Conservation (phyloP, 2,113 vertebrate species). For the Esox niger region DNA sequence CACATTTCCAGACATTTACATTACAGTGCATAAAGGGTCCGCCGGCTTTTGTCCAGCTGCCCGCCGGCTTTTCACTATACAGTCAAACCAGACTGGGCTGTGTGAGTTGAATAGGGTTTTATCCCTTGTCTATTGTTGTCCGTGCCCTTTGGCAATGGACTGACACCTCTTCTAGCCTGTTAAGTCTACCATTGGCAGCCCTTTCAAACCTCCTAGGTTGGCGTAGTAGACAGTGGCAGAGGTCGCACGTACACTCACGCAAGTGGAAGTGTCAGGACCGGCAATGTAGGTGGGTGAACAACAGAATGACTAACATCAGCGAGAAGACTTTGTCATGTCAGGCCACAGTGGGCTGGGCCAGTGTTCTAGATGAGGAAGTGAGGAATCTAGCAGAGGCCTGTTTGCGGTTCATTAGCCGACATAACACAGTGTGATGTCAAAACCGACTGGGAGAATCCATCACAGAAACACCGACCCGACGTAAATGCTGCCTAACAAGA, state of each 20-base stretch:
- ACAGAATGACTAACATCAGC: slow-evolving; percentile 7
- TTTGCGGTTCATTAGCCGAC: slow-evolving; percentile 13
- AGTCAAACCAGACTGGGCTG: no score
- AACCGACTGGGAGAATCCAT: not conserved
- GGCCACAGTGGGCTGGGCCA: slow-evolving; percentile 24
- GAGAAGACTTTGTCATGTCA: slow-evolving; percentile 35
- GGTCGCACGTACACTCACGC: not conserved
- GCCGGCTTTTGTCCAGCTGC: no score
- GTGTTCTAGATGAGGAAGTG: not conserved
- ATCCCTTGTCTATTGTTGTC: slow-evolving; percentile 45
- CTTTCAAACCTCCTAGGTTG: slow-evolving; percentile 40
- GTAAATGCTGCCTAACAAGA: not conserved
- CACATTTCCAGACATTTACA: no score
- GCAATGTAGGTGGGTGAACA: slow-evolving; percentile 35
- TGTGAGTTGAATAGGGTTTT: not conserved
- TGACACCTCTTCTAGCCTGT: slow-evolving; percentile 35
- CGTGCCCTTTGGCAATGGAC: slow-evolving; percentile 52
- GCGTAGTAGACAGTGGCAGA: slow-evolving; percentile 36
- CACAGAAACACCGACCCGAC: not conserved
- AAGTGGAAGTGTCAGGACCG: slow-evolving; percentile 66
- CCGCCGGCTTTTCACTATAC: no score
- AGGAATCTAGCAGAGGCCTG: not conserved
- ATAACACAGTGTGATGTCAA: slow-evolving; percentile 19
- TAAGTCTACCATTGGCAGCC: slow-evolving; percentile 57
- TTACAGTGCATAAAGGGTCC: no score